Percentiles rank a stretch among this genome's conserved stretches.
These are phyloP conservation scores for Dexiosoma caninum DNA, from an alignment of 2,888 invertebrate species.

Conservation along the genomic window DNA sequence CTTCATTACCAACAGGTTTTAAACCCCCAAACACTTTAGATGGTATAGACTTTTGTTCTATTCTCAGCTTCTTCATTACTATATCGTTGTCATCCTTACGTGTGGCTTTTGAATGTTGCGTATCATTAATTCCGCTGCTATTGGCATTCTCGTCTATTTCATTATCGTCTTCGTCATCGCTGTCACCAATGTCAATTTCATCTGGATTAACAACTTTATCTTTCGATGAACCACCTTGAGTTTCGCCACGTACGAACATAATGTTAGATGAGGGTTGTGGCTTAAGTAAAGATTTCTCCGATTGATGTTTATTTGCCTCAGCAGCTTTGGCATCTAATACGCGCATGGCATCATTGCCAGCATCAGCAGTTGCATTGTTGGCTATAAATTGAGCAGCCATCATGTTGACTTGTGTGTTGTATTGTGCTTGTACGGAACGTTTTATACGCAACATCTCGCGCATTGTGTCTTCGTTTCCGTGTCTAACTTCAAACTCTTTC, in stretches of 20 bases:
- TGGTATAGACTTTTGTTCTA: conserved; percentile 92
- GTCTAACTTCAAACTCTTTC: conserved; percentile 99
- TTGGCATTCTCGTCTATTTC: conserved; percentile 84
- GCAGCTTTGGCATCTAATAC: conserved; percentile 90
- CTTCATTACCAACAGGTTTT: conserved; percentile 70
- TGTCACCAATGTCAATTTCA: conserved; percentile 90
- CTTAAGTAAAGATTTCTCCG: conserved; percentile 67
- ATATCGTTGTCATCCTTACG: conserved; percentile 79
- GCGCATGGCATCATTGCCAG: conserved; percentile 91
- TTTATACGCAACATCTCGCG: conserved; percentile 98
- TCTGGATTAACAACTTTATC: conserved; percentile 89
- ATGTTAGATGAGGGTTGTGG: conserved; percentile 80
- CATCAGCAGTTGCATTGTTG: conserved; percentile 84
- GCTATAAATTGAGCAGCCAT: conserved; percentile 99
- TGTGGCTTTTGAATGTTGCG: conserved; percentile 80
- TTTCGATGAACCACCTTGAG: conserved; percentile 85
- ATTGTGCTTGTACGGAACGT: conserved; percentile 97
- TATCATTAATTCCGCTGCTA: conserved; percentile 79
- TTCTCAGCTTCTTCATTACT: conserved; percentile 82
- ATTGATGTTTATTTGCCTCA: conserved; percentile 76
- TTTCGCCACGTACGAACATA: conserved; percentile 92
- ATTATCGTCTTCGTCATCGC: conserved; percentile 82
- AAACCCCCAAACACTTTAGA: conserved; percentile 94
- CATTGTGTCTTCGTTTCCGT: conserved; percentile 99
- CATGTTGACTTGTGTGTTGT: conserved; percentile 99